These are phyloP conservation scores for Eurystomus glaucurus DNA, from an alignment of 2,797 vertebrate species.

Conservation along the genomic window DNA sequence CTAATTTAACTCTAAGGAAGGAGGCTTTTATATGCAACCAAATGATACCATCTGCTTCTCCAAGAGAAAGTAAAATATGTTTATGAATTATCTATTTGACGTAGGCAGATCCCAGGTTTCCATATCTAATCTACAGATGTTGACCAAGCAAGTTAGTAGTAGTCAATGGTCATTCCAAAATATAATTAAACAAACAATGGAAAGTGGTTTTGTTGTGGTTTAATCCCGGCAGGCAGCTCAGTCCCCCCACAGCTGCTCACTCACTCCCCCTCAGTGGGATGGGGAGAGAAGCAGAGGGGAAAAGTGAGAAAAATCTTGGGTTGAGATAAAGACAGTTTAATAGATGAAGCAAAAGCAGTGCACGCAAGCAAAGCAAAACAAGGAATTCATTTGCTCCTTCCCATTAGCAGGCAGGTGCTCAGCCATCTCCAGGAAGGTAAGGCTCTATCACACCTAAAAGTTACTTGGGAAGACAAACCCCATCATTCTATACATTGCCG, in stretches of 20 bases:
- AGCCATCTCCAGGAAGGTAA: background rate
- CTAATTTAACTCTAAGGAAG: background rate
- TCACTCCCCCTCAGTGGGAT: background rate
- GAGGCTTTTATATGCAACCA: background rate
- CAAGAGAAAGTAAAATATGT: background rate
- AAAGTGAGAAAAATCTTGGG: background rate
- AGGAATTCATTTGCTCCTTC: no score
- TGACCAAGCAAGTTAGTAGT: background rate
- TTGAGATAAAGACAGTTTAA: background rate
- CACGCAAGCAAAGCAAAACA: background rate
- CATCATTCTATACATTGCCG: no score
- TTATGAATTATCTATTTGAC: background rate
- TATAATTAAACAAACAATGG: background rate
- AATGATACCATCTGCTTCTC: background rate
- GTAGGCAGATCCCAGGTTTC: background rate
- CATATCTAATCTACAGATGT: background rate
- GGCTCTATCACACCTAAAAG: fast-evolving
- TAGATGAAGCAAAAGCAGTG: background rate
- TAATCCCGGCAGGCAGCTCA: background rate
- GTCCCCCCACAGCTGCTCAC: fast-evolving
- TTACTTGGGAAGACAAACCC: background rate
- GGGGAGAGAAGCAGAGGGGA: background rate
- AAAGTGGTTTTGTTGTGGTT: background rate
- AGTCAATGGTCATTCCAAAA: background rate
- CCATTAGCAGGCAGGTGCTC: no score